Evolutionary conservation across 2,797 vertebrate genomes (phyloP), one percentile per base, ranked within the genome.

Genomic region (Buphagus erythrorhynchus): DNA sequence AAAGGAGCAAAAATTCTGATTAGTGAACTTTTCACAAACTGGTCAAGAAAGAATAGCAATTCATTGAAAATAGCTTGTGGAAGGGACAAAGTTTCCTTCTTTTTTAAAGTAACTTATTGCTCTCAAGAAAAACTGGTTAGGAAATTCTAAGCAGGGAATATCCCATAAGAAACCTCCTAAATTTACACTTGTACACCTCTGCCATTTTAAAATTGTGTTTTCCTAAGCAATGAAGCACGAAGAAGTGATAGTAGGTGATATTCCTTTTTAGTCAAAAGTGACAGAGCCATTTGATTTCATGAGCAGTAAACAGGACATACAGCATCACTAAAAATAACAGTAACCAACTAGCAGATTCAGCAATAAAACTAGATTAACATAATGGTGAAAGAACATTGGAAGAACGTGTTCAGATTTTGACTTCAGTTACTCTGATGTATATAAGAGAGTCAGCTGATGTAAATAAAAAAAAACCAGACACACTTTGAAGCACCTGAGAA

Each of bases 251-350:
- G 71, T 16, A 88, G 57, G 40, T 86, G 51, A 75, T 92, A 94
- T 86, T 92, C n/a, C 28, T 90, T 48, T 75, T 95, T 85, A 88
- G 84, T 82, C 49, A 68, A 63, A 94, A 95, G 72, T 79, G 81
- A 92, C 68, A 90, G 51, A 92, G 46, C 22, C 57, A 85, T 94
- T 95, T 94, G 77, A 90, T 88, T 95, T 95, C 84, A 61, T 49
- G 71, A 95, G 38, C 38, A 92, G 69, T 72, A 94, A 96, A 85
- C n/a, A 88, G 66, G 83, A 92, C 51, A 51, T 83, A 89, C 0
- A 2, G 77, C 77, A 81, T 90, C 77, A 86, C 57, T 94, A 94
- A 97, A 95, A 90, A 78, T 67, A 91, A 77, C 46, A 76, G 55
- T 35, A 96, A 93, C 16, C 14, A 88, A 46, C 43, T 40, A 88